Conservation (phyloP, 2,113 vertebrate genomes). For the Noturus placidus region DNA sequence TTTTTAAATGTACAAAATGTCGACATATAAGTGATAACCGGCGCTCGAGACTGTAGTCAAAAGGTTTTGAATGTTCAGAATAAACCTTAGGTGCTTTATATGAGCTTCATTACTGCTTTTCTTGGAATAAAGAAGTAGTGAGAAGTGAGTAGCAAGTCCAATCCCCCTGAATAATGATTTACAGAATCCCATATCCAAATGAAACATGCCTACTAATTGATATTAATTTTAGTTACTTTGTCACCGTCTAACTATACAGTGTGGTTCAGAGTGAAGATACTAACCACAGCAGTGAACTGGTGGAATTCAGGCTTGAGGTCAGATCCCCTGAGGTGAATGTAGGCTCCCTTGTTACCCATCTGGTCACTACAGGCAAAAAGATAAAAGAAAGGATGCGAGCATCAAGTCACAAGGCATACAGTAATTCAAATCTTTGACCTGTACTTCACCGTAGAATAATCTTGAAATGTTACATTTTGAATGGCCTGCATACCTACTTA, state of each 20-base stretch:
- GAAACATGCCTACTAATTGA: neutral
- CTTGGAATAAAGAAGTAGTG: neutral
- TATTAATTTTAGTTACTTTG: neutral
- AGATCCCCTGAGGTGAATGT: constrained; percentile 91
- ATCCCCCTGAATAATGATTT: neutral
- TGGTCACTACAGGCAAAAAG: constrained; percentile 78
- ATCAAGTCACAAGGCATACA: neutral
- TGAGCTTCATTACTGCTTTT: neutral
- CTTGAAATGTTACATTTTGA: neutral
- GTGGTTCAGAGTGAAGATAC: constrained; percentile 54
- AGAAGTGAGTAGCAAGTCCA: neutral
- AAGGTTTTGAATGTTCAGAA: neutral
- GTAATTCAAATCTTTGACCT: neutral
- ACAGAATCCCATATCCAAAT: neutral
- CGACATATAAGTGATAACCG: neutral
- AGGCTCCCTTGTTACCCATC: constrained; percentile 96
- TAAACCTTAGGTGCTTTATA: neutral
- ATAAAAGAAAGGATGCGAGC: neutral
- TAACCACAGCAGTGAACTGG: constrained; percentile 97
- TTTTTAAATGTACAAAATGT: neutral
- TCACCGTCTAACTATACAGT: neutral
- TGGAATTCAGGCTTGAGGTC: constrained; percentile 92
- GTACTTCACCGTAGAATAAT: neutral
- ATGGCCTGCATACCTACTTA: neutral
- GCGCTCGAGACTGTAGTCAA: neutral